A percentile compares a stretch with the other conserved stretches of the same genome.
phyloP scores from a whole-genome alignment of 2,888 invertebrate species.

The Eurois occulta region DNA sequence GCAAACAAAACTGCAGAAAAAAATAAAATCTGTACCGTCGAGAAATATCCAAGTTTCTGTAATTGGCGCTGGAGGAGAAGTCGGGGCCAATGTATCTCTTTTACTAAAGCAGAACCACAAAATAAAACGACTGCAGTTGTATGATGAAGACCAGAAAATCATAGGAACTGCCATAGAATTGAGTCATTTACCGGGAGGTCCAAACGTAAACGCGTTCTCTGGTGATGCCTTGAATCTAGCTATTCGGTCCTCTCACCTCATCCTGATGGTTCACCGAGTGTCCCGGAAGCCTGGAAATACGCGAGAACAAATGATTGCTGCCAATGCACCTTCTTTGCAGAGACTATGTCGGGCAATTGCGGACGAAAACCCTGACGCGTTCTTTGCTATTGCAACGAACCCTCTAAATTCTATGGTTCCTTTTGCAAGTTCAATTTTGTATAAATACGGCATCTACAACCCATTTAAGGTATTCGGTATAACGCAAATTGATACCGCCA shows the following conservation, averaged over 20 bases:
- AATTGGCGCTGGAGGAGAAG: slow-evolving; percentile 78
- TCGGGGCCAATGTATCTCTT: slow-evolving; percentile 79
- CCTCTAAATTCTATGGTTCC: slow-evolving; percentile 82
- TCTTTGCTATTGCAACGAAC: slow-evolving; percentile 80
- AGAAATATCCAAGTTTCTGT: slow-evolving; percentile 79
- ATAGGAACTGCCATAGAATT: slow-evolving; percentile 76
- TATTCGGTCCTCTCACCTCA: slow-evolving; percentile 73
- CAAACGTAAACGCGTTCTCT: slow-evolving; percentile 68
- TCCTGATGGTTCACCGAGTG: slow-evolving; percentile 76
- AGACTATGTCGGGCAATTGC: slow-evolving; percentile 76
- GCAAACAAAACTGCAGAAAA: slow-evolving; percentile 36
- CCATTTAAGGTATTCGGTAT: slow-evolving; percentile 81
- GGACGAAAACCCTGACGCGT: slow-evolving; percentile 75
- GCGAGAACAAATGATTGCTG: slow-evolving; percentile 76
- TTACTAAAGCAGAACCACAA: slow-evolving; percentile 78
- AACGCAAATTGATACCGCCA: slow-evolving; percentile 79
- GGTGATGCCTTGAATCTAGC: slow-evolving; percentile 72
- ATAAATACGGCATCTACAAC: slow-evolving; percentile 76
- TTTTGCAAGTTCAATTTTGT: slow-evolving; percentile 77
- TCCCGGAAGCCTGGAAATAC: slow-evolving; percentile 72
- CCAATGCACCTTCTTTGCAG: slow-evolving; percentile 76
- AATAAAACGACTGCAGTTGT: slow-evolving; percentile 74
- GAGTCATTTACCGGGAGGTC: slow-evolving; percentile 75
- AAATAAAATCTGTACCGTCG: slow-evolving; percentile 34
- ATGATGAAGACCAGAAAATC: slow-evolving; percentile 77